Conservation (phyloP, 2,888 invertebrate species). For the Orthonevra nobilis region DNA sequence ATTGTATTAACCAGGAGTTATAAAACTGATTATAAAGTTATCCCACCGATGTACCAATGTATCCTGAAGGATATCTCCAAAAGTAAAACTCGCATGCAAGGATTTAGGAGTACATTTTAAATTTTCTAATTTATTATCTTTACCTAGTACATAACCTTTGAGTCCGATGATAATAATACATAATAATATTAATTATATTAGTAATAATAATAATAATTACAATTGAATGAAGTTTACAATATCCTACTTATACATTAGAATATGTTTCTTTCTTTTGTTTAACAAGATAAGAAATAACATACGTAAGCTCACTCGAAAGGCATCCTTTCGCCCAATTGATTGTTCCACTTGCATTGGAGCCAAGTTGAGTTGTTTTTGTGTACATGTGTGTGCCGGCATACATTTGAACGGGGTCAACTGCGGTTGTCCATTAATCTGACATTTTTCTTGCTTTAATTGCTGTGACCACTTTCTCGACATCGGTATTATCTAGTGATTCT, state of each 20-base stretch:
- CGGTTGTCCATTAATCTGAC: slow-evolving; percentile 53
- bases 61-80: too few relatives aligned
- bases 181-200: neutral
- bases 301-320: slow-evolving; percentile 63
- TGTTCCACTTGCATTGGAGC: slow-evolving; percentile 33
- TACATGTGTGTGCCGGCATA: slow-evolving; percentile 8
- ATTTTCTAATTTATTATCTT: slow-evolving; percentile 61
- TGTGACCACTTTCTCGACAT: slow-evolving; percentile 60
- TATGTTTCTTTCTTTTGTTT: slow-evolving; percentile 21
- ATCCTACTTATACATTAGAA: slow-evolving; percentile 28
- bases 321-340: slow-evolving; percentile 55
- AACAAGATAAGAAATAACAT: slow-evolving; percentile 60
- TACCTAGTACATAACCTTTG: slow-evolving; percentile 64
- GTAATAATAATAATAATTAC: slow-evolving; percentile 36
- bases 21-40: too few relatives aligned
- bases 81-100: too few relatives aligned
- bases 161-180: slow-evolving; percentile 45
- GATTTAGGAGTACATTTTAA: too few relatives aligned
- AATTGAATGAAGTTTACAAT: slow-evolving; percentile 60
- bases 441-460: slow-evolving; percentile 67
- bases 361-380: slow-evolving; percentile 5
- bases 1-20: too few relatives aligned
- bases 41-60: too few relatives aligned
- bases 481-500: slow-evolving; percentile 41
- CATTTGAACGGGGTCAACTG: neutral